Evolutionary conservation across 2,888 invertebrate species (phyloP).

Genomic region (Papilio protenor): DNA sequence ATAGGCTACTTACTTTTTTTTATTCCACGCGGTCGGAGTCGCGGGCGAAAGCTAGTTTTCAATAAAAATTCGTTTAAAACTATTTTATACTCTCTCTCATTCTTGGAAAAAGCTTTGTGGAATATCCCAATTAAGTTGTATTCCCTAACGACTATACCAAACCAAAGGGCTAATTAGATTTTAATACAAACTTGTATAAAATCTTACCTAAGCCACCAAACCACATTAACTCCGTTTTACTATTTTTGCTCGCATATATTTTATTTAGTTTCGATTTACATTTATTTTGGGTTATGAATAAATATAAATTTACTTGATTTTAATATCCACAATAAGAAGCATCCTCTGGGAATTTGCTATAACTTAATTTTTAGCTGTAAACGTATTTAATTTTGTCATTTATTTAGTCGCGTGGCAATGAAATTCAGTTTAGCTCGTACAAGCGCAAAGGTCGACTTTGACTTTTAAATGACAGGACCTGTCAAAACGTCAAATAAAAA

Average conservation of each 20-base stretch:
- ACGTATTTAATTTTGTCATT: constrained; percentile 11
- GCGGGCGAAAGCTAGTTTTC: no score
- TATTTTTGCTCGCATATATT: neutral
- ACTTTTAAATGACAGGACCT: neutral
- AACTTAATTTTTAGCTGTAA: neutral
- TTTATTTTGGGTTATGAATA: neutral
- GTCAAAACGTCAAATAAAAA: neutral
- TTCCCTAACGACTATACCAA: neutral
- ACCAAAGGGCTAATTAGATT: neutral
- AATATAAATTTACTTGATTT: neutral
- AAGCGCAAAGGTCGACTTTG: neutral
- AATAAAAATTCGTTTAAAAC: no score
- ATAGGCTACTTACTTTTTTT: no score
- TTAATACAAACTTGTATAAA: neutral
- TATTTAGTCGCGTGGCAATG: constrained; percentile 15
- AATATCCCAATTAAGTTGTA: neutral
- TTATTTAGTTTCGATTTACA: neutral
- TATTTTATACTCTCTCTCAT: no score
- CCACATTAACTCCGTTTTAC: neutral
- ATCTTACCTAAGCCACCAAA: neutral
- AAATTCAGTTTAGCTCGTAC: constrained; percentile 13
- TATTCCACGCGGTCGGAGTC: no score
- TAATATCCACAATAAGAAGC: neutral
- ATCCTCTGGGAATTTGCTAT: neutral
- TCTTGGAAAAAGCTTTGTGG: neutral